phyloP scores from a whole-genome alignment of 2,888 invertebrate genomes.

The Hirtodrosophila confusa region DNA sequence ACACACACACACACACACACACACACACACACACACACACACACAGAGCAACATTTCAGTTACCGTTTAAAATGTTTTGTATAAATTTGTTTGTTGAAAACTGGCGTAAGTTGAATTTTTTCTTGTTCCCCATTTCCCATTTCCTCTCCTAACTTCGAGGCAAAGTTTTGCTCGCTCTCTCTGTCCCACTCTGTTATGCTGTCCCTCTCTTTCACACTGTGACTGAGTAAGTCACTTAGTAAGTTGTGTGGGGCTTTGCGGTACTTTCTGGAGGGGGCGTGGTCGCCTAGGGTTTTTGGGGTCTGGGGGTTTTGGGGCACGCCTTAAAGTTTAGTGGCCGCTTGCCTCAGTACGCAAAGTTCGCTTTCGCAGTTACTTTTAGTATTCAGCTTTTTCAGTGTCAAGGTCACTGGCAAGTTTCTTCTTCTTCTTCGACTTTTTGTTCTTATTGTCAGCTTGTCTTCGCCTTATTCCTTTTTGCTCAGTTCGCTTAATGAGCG shows the following conservation, averaged over 20 bases:
- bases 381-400: conserved; percentile 59
- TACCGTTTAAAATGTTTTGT: conserved; percentile 51
- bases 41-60: conserved; percentile 42
- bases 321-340: conserved; percentile 72
- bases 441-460: conserved; percentile 6
- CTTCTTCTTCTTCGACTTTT: conserved; percentile 33
- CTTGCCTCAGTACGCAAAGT: conserved; percentile 62
- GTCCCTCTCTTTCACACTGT: conserved; percentile 9
- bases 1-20: conserved; percentile 7
- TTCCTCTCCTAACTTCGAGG: conserved; percentile 50
- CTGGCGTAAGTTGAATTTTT: conserved; percentile 72
- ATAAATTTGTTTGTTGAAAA: conserved; percentile 74
- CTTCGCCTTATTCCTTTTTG: conserved; percentile 6
- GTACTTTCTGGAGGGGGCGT: conserved; percentile 4
- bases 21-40: conserved; percentile 16
- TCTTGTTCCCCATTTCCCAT: conserved; percentile 5
- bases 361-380: conserved; percentile 69
- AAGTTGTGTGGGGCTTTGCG: conserved; percentile 34
- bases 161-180: conserved; percentile 53
- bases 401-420: conserved; percentile 71
- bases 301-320: conserved; percentile 20
- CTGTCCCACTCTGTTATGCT: conserved; percentile 11
- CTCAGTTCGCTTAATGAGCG: conserved; percentile 63
- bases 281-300: conserved; percentile 13
- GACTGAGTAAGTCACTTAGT: conserved; percentile 39